Base-by-base conservation (phyloP, 2,888 invertebrate genomes). In the Temnothorax unifasciatus region DNA sequence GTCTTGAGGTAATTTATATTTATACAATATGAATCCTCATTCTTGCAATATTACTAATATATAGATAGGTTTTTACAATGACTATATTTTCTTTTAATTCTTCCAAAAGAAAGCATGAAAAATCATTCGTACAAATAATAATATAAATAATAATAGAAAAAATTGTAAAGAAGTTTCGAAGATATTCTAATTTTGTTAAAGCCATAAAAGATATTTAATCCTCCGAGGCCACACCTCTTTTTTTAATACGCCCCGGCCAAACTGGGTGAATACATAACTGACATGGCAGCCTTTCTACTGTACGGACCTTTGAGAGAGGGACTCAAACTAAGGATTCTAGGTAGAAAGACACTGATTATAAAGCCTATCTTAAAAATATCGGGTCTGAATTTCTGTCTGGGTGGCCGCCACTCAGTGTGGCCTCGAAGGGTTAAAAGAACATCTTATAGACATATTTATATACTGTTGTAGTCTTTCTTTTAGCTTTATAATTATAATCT, bases 1-100 rank as follows among this genome's bases (percentile, higher is more conserved):
- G 3, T 34, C 59, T 93, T 59, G 87, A 90, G 82, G 93, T 94
- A 89, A 66, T 61, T 84, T 21, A 21, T 29, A 66, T 50, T 69
- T 71, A 11, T 13, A 50, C n/a, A 50, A 5, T 29, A 18, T 29
- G 2, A 5, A 68, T 18, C 0, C 1, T n/a, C 13, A 64, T 0
- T 41, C 2, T 41, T 41, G 18, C 15, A 25, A 8, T 18, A 66
- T 68, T 25, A 15, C 8, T 59, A 50, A 15, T 29, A 29, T 29
- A 29, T 18, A 57, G 4, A 13, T 21, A 57, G 25, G 8, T 25
- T 57, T 21, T 25, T 13, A 13, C 25, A 25, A 25, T 57, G 0
- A 8, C 5, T 25, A 57, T 25, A 13, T 29, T 59, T 34, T 34
- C 1, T 18, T 34, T 18, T n/a, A 9, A 18, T 9, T 29, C 9